Percentiles rank a stretch among this genome's conserved stretches.
Conservation (phyloP, 2,113 vertebrate species). For the Chinchilla lanigera region DNA sequence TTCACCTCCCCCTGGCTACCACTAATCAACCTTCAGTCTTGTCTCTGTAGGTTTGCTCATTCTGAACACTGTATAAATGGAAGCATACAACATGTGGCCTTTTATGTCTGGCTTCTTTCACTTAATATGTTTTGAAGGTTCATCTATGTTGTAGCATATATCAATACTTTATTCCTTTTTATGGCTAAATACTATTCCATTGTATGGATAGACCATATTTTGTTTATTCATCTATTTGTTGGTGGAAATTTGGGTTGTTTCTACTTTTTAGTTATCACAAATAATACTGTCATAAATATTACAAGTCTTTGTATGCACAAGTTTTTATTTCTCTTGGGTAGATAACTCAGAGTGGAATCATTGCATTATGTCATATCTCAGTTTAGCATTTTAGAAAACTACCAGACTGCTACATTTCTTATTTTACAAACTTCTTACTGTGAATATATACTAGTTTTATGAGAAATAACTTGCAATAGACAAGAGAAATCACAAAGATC, state of each 20-base stretch:
- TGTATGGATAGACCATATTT: neutral
- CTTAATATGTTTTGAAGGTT: constrained; percentile 19
- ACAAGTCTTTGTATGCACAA: neutral
- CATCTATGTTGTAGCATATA: neutral
- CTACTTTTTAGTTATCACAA: neutral
- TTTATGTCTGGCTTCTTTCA: neutral
- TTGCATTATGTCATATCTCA: neutral
- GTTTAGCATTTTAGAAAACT: constrained; percentile 26
- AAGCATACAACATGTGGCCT: neutral
- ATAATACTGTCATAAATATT: constrained; percentile 40
- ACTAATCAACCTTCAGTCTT: constrained; percentile 21
- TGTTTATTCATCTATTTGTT: constrained; percentile 14
- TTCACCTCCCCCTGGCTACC: neutral
- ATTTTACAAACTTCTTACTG: constrained; percentile 27
- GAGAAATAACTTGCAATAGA: neutral
- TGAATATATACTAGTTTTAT: constrained; percentile 28
- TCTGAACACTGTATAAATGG: neutral
- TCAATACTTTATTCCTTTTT: neutral
- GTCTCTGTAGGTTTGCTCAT: neutral
- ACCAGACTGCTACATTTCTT: constrained; percentile 19
- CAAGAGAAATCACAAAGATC: constrained; percentile 19
- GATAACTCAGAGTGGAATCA: neutral
- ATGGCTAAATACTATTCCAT: constrained; percentile 28
- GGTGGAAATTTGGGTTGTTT: neutral
- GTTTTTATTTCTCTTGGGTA: constrained; percentile 38